These are phyloP conservation scores for Parasteatoda tepidariorum DNA, from an alignment of 1,140 invertebrate genomes.

Conservation along the genomic window DNA sequence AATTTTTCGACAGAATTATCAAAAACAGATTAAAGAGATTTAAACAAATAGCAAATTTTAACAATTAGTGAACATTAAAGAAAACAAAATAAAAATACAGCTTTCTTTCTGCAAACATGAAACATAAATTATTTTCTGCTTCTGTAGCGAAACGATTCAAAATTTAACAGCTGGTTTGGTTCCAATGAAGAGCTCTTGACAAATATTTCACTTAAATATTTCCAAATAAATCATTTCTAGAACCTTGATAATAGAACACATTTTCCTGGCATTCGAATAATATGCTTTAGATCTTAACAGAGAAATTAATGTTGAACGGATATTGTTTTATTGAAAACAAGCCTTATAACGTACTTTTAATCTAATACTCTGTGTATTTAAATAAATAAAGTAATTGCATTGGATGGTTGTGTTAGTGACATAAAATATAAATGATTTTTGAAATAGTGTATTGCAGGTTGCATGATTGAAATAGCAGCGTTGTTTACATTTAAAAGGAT, in stretches of 20 bases:
- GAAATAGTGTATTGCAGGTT: not conserved
- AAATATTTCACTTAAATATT: not conserved
- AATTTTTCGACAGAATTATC: too few relatives aligned
- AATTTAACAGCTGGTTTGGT: too few relatives aligned
- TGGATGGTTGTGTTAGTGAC: not conserved
- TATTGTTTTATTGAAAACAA: not conserved
- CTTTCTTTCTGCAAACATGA: too few relatives aligned
- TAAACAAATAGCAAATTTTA: too few relatives aligned
- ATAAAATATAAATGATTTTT: not conserved
- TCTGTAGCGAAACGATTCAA: too few relatives aligned
- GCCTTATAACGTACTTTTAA: not conserved
- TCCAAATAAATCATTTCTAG: not conserved
- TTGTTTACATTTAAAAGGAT: too few relatives aligned
- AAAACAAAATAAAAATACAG: too few relatives aligned
- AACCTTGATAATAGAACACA: not conserved
- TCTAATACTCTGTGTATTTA: not conserved
- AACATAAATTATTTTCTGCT: too few relatives aligned
- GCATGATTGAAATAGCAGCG: too few relatives aligned
- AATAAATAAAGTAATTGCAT: not conserved
- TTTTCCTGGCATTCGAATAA: not conserved
- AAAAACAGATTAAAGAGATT: too few relatives aligned
- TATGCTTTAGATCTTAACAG: not conserved
- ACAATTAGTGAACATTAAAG: too few relatives aligned
- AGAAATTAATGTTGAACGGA: not conserved
- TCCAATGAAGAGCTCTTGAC: too few relatives aligned